Evolutionary conservation across 2,113 vertebrate species (phyloP), one percentile per base, ranked within the genome.

Genomic region (Syngnathus typhle): DNA sequence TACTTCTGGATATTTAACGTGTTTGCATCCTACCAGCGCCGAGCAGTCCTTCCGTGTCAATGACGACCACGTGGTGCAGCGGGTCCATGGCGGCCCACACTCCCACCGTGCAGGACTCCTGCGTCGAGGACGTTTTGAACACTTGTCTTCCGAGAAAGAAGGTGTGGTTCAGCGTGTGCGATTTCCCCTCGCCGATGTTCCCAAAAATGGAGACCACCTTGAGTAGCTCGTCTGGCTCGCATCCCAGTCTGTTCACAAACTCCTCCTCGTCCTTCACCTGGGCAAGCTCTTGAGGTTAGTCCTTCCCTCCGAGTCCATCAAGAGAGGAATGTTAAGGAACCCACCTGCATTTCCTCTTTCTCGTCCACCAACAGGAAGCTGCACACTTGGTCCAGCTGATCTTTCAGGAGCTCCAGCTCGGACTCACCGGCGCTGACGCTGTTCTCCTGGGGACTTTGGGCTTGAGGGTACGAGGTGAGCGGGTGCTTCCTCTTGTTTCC

Each of bases 141-240:
- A 99, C 97, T 89, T 99, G 95, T 46, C 94, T 92, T 39, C 96
- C 96, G 51, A 94, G 92, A 88, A 98, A 99, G 83, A 99, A 99
- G 37, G 97, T 99, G 64, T 99, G 94, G 82, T 99, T 99, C 59
- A 99, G 93, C 38, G 96, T 99, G 85, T 99, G 94, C 64, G 97
- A 99, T 88, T 99, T 99, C 46, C 97, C 97, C 81, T 99, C 97
- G 15, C 97, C 97, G 0, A 96, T 99, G 88, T 99, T 99, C 64
- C 97, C 97, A 86, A 99, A 98, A 86, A 99, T 96, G 64, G 97
- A 98, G 77, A 99, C 94, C 78, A 99, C 96, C 83, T 99, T 99
- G 81, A 99, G 90, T 63, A 96, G 94, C 72, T 99, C 94, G 7
- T 98, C 96, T 37, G 95, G 89, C 67, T 78, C 90, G 85, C 95